These are phyloP conservation scores for Cebus imitator DNA, from an alignment of 2,113 vertebrate genomes.

Conservation along the genomic window DNA sequence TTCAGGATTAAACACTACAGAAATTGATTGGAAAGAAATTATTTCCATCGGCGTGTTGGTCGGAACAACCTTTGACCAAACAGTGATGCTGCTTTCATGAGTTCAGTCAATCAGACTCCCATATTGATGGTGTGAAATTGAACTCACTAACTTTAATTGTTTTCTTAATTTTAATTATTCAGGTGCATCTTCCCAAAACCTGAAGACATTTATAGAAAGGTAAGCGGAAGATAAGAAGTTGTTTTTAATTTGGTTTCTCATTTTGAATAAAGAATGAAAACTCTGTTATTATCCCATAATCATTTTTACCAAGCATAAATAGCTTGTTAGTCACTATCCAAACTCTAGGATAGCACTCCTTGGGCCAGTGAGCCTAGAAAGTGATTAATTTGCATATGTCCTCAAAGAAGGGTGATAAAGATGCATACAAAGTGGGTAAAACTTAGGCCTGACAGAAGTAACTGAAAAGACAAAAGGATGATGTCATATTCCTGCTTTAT, in stretches of 20 bases:
- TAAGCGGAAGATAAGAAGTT: conserved; percentile 56
- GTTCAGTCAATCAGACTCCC: not conserved
- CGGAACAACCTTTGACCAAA: not conserved
- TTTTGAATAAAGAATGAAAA: not conserved
- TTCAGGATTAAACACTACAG: not conserved
- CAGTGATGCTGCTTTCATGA: not conserved
- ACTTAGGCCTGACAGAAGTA: not conserved
- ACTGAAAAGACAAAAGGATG: not conserved
- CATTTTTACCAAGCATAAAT: not conserved
- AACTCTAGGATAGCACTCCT: not conserved
- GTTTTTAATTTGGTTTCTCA: not conserved
- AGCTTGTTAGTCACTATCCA: not conserved
- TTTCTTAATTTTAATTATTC: conserved; percentile 53
- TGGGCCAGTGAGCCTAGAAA: not conserved
- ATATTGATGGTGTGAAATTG: not conserved
- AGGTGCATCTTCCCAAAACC: conserved; percentile 85
- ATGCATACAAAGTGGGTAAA: not conserved
- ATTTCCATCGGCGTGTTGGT: too few species aligned
- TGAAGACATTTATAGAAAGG: conserved; percentile 83
- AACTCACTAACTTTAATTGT: conserved; percentile 26
- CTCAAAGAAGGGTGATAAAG: conserved; percentile 4
- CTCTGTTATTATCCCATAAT: not conserved
- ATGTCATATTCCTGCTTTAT: not conserved
- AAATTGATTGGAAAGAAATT: not conserved
- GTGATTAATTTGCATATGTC: not conserved